phyloP scores from a whole-genome alignment of 2,797 vertebrate genomes.

The Synaphobranchus kaupii region DNA sequence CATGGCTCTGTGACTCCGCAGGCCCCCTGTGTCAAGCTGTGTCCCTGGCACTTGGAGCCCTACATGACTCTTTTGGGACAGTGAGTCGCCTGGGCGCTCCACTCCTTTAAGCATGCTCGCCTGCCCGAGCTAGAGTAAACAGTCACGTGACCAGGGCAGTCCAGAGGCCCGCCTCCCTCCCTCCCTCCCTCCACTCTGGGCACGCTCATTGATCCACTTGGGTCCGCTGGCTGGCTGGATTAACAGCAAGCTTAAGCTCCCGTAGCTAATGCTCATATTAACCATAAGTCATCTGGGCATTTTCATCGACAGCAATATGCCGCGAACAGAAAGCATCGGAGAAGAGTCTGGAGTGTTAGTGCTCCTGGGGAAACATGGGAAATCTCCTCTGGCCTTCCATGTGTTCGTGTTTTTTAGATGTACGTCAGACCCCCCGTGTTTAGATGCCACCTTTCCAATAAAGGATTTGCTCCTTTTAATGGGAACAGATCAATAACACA shows the following conservation, averaged over 20 bases:
- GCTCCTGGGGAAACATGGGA: neutral
- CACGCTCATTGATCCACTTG: slow-evolving; percentile 19
- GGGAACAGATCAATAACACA: neutral
- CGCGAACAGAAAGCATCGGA: neutral
- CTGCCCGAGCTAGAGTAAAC: slow-evolving; percentile 46
- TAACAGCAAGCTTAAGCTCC: slow-evolving; percentile 44
- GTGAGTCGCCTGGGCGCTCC: slow-evolving; percentile 35
- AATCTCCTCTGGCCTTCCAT: neutral
- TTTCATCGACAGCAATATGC: slow-evolving; percentile 31
- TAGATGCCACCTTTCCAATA: neutral
- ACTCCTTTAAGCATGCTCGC: slow-evolving; percentile 57
- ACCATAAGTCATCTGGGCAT: slow-evolving; percentile 32
- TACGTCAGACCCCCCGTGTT: neutral
- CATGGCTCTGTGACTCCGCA: slow-evolving; percentile 50
- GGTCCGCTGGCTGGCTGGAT: slow-evolving; percentile 52
- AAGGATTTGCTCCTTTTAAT: neutral
- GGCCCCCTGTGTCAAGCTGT: slow-evolving; percentile 31
- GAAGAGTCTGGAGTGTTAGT: neutral
- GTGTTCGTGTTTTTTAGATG: neutral
- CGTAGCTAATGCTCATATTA: slow-evolving; percentile 42
- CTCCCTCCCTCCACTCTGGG: slow-evolving; percentile 40
- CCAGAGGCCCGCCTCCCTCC: slow-evolving; percentile 47
- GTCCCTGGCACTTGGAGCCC: slow-evolving; percentile 28
- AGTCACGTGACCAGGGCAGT: slow-evolving; percentile 64
- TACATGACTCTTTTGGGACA: slow-evolving; percentile 51